These are phyloP conservation scores for Amphiprion clarkii DNA, from an alignment of 2,797 vertebrate species.

Conservation along the genomic window DNA sequence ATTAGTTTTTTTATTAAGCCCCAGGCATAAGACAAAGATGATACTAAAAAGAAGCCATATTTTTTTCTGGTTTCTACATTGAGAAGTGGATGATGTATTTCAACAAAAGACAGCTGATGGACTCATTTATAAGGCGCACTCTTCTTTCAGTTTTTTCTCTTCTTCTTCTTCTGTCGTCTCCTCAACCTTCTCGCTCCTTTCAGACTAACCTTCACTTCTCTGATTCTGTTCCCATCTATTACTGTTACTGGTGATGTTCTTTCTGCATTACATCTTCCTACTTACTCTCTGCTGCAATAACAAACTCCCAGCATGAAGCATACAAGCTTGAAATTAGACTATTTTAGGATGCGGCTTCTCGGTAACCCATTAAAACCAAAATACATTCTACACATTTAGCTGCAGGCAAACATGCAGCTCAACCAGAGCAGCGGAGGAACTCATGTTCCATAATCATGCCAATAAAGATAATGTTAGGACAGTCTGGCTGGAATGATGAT, in stretches of 20 bases:
- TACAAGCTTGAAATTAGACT: constrained; percentile 5
- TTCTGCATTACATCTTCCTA: background rate
- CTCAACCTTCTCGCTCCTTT: background rate
- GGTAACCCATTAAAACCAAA: background rate
- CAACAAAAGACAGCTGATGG: background rate
- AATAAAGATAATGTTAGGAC: constrained; percentile 3
- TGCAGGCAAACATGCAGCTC: constrained; percentile 14
- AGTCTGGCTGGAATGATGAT: background rate
- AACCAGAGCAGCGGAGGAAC: background rate
- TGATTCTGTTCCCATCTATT: background rate
- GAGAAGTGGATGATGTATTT: background rate
- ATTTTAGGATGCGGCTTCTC: constrained; percentile 1
- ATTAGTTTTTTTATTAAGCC: constrained; percentile 38
- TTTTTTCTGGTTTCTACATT: constrained; percentile 3
- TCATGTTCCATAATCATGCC: constrained; percentile 1
- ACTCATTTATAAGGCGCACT: background rate
- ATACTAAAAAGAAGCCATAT: constrained; percentile 5
- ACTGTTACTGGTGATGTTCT: background rate
- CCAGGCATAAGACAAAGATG: constrained; percentile 1
- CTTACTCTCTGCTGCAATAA: background rate
- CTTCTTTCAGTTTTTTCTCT: background rate
- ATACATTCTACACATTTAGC: constrained; percentile 9
- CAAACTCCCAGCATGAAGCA: background rate
- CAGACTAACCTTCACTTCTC: background rate
- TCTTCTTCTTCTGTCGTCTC: background rate